Conservation (phyloP, 1,140 invertebrate species). For the Notospermus geniculatus region DNA sequence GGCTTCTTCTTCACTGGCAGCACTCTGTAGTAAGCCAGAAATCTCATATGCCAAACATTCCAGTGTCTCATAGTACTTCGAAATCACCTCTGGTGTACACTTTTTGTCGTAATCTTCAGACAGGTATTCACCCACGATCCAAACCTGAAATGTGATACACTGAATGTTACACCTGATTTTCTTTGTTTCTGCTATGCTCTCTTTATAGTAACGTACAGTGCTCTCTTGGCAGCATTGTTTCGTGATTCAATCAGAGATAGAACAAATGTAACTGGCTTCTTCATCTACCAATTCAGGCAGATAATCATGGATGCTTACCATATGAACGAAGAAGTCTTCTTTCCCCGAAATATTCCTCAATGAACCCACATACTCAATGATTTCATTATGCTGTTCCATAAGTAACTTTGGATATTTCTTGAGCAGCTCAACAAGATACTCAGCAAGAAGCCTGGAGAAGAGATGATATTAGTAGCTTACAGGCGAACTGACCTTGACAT, state of each 20-base stretch:
- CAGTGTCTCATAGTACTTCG: slow-evolving; percentile 42
- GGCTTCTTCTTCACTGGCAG: slow-evolving; percentile 15
- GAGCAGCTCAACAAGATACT: slow-evolving; percentile 33
- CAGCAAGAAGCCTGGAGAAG: slow-evolving; percentile 35
- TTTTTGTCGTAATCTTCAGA: slow-evolving; percentile 26
- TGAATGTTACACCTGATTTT: too few relatives aligned
- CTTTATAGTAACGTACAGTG: too few relatives aligned
- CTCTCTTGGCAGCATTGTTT: too few relatives aligned
- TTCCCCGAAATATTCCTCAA: slow-evolving; percentile 35
- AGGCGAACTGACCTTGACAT: background rate
- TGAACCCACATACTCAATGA: slow-evolving; percentile 39
- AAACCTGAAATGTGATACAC: slow-evolving; percentile 33
- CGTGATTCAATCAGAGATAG: too few relatives aligned
- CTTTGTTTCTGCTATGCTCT: too few relatives aligned
- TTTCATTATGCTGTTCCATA: slow-evolving; percentile 31
- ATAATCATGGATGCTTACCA: slow-evolving; percentile 24
- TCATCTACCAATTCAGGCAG: too few relatives aligned
- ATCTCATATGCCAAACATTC: slow-evolving; percentile 51
- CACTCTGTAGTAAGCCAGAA: slow-evolving; percentile 27
- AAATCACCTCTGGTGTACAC: slow-evolving; percentile 42
- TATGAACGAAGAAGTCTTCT: slow-evolving; percentile 39
- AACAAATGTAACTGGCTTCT: too few relatives aligned
- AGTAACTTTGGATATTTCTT: slow-evolving; percentile 38
- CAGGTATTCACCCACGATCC: slow-evolving; percentile 44
- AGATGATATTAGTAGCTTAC: too few relatives aligned